Conservation (phyloP, 2,888 invertebrate genomes). For the Hydrotaea cyrtoneurina region DNA sequence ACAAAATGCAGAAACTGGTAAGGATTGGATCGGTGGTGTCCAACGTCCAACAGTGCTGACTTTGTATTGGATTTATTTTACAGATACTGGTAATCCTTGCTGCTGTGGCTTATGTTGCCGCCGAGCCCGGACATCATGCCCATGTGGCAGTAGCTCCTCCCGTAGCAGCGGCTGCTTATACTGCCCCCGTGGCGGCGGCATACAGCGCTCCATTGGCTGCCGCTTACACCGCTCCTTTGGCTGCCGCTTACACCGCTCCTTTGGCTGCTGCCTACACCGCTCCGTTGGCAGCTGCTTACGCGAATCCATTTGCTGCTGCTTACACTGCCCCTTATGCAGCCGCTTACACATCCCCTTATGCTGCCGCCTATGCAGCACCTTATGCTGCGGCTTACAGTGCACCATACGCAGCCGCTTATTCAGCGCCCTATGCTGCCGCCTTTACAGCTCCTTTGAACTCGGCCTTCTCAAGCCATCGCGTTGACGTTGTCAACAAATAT, state of each 20-base stretch:
- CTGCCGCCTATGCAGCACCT: slow-evolving; percentile 45
- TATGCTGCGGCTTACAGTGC: slow-evolving; percentile 48
- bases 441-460: slow-evolving; percentile 59
- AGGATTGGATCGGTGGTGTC: neutral
- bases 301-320: slow-evolving; percentile 33
- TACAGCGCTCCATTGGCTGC: slow-evolving; percentile 56
- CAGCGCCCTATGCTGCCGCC: slow-evolving; percentile 37
- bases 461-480: slow-evolving; percentile 73
- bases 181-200: slow-evolving; percentile 44
- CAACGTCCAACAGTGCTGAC: neutral
- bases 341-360: slow-evolving; percentile 51
- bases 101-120: slow-evolving; percentile 47
- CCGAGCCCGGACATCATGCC: slow-evolving; percentile 54
- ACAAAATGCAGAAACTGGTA: slow-evolving; percentile 63
- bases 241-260: slow-evolving; percentile 48
- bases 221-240: slow-evolving; percentile 30
- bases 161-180: slow-evolving; percentile 31
- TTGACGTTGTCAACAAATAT: slow-evolving; percentile 74
- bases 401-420: slow-evolving; percentile 59
- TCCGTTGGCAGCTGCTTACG: slow-evolving; percentile 45
- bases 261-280: slow-evolving; percentile 46
- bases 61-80: slow-evolving; percentile 24
- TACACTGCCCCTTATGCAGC: slow-evolving; percentile 42
- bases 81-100: slow-evolving; percentile 50
- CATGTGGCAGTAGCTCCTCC: slow-evolving; percentile 28